Conservation (phyloP, 2,888 invertebrate species). For the Heteromyza rotundicornis region DNA sequence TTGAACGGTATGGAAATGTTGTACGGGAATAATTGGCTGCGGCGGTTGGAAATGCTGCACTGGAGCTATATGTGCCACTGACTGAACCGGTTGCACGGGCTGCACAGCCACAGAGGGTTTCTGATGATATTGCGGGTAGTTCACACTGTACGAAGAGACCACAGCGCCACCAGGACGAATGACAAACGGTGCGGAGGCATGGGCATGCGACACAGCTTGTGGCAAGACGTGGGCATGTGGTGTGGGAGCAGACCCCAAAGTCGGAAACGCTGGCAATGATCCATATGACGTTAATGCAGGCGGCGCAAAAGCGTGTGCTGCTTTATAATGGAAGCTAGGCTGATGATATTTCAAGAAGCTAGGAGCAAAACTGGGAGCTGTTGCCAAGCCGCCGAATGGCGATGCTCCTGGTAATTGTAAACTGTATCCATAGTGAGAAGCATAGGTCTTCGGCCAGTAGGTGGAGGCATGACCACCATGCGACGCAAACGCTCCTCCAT, state of each 20-base stretch:
- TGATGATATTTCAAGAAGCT: conserved; percentile 20
- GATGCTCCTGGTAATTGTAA: conserved; percentile 46
- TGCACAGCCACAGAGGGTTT: conserved; percentile 36
- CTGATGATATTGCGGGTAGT: conserved; percentile 55
- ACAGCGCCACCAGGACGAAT: conserved; percentile 57
- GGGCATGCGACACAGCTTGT: conserved; percentile 21
- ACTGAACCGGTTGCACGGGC: conserved; percentile 10
- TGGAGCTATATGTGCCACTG: conserved; percentile 13
- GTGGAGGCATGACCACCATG: conserved; percentile 13
- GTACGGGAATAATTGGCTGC: conserved; percentile 28
- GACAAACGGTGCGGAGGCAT: conserved; percentile 43
- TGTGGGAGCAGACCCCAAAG: neutral
- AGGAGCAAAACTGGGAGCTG: conserved; percentile 32
- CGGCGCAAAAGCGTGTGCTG: neutral
- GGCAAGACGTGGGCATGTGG: conserved; percentile 9
- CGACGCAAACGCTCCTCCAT: conserved; percentile 30
- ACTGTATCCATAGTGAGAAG: conserved; percentile 55
- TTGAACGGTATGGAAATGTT: conserved; percentile 24
- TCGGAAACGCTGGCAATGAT: neutral
- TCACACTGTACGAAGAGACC: conserved; percentile 56
- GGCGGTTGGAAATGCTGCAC: conserved; percentile 30
- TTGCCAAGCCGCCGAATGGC: conserved; percentile 34
- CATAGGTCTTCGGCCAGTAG: conserved; percentile 54
- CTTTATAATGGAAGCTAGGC: conserved; percentile 14
- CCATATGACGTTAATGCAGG: neutral